phyloP scores from a whole-genome alignment of 2,113 vertebrate genomes.

The Spermophilus dauricus region DNA sequence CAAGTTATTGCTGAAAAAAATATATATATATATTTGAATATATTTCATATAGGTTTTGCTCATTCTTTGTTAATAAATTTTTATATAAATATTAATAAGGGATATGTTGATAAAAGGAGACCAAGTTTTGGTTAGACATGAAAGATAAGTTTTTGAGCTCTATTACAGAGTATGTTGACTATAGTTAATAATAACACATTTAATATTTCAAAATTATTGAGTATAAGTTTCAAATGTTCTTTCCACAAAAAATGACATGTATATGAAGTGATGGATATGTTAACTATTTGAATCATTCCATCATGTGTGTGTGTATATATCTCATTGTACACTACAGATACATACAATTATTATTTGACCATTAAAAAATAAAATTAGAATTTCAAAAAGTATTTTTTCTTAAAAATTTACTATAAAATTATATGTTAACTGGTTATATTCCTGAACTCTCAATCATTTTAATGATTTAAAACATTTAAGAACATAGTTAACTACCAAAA shows the following conservation, averaged over 20 bases:
- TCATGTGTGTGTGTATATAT: not conserved
- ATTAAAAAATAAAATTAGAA: not conserved
- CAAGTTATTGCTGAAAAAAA: not conserved
- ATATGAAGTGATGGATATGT: not conserved
- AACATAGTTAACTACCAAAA: not conserved
- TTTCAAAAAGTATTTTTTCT: constrained; percentile 22
- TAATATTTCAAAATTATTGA: not conserved
- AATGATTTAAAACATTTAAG: not conserved
- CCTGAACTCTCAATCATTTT: not conserved
- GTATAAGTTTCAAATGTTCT: not conserved
- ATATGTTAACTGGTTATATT: constrained; percentile 1
- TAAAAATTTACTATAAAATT: not conserved
- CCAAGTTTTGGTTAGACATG: not conserved
- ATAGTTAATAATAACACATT: not conserved
- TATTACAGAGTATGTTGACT: not conserved
- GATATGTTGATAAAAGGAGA: not conserved
- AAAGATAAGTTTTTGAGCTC: not conserved
- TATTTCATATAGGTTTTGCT: not conserved
- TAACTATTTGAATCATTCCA: not conserved
- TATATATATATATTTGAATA: not conserved
- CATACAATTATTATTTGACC: not conserved
- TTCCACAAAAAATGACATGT: not conserved
- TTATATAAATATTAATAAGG: not conserved
- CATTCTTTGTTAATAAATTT: not conserved
- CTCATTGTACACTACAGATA: not conserved